phyloP scores from a whole-genome alignment of 2,797 vertebrate genomes.

The Luscinia luscinia region DNA sequence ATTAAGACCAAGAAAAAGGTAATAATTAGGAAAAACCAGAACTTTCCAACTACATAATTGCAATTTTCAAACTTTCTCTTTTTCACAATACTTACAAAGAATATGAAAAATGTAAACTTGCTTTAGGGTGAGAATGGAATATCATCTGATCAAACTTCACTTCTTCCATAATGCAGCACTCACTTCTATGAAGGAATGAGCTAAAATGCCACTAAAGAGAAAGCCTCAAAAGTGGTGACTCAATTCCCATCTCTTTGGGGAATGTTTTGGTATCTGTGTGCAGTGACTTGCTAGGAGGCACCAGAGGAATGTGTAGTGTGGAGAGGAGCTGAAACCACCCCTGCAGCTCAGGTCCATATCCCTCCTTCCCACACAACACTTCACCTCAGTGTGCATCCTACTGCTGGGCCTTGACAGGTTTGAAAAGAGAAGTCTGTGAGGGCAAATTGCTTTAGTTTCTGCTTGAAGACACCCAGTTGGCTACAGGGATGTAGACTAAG shows the following conservation, averaged over 20 bases:
- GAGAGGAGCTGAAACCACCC: neutral
- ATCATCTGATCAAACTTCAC: neutral
- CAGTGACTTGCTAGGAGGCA: neutral
- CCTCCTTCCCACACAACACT: neutral
- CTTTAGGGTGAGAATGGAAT: neutral
- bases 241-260: neutral
- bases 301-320: neutral
- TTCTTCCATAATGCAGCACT: neutral
- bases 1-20: neutral
- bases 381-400: neutral
- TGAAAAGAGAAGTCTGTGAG: neutral
- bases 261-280: neutral
- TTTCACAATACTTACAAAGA: neutral
- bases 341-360: neutral
- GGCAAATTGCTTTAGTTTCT: neutral
- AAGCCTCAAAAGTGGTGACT: neutral
- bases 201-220: neutral
- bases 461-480: fast-evolving
- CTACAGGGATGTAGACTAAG: no score
- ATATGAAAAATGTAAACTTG: neutral
- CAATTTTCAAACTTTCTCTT: neutral
- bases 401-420: neutral
- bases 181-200: neutral
- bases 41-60: neutral
- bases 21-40: neutral